A percentile compares a stretch with the other conserved stretches of the same genome.
phyloP scores from a whole-genome alignment of 1,140 invertebrate genomes.

The Formica exsecta region DNA sequence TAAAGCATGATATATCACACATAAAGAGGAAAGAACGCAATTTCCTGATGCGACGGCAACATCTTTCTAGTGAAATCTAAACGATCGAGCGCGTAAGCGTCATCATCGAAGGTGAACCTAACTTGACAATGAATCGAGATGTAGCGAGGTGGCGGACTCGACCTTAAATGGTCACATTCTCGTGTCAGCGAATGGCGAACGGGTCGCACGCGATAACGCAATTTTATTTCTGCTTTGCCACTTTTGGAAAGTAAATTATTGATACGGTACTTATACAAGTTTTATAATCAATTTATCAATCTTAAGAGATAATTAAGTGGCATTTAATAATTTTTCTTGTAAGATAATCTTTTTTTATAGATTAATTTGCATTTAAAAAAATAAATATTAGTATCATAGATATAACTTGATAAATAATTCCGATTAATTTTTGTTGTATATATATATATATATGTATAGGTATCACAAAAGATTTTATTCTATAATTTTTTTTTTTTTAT shows the following conservation, averaged over 20 bases:
- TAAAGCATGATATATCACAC: constrained; percentile 26
- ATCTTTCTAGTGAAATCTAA: constrained; percentile 27
- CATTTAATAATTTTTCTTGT: not conserved
- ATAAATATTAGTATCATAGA: not conserved
- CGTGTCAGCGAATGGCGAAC: constrained; percentile 43
- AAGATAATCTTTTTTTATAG: not conserved
- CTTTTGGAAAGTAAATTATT: constrained; percentile 64
- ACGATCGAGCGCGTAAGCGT: constrained; percentile 33
- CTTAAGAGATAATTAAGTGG: not conserved
- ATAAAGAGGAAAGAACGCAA: constrained; percentile 48
- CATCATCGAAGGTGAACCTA: constrained; percentile 67
- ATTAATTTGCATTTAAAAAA: not conserved
- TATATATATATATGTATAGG: not conserved
- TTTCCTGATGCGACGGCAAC: constrained; percentile 41
- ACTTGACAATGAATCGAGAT: constrained; percentile 66
- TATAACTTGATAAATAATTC: not conserved
- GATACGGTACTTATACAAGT: not conserved
- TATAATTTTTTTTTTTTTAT: not conserved
- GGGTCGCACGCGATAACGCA: constrained; percentile 70
- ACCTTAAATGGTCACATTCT: constrained; percentile 82
- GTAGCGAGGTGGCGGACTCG: constrained; percentile 65
- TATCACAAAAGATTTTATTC: not conserved
- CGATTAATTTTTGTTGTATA: not conserved
- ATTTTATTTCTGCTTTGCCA: constrained; percentile 64
- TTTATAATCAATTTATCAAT: not conserved